Conservation (phyloP, 35 echinoderm and acorn worm species). For the Hemicentrotus pulcherrimus region DNA sequence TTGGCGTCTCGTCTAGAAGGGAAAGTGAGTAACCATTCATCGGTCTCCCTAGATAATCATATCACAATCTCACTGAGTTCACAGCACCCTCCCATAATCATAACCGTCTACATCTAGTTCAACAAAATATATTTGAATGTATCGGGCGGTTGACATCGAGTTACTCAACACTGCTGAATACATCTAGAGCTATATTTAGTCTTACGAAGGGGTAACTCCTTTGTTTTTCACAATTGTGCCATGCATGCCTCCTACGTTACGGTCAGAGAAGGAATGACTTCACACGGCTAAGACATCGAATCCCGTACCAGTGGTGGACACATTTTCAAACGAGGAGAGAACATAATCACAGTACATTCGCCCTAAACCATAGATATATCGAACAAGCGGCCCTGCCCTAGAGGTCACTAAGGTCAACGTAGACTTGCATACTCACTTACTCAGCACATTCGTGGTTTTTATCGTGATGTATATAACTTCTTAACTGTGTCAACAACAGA, state of each 20-base stretch:
- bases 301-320: background rate
- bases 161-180: too few relatives aligned
- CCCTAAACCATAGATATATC: background rate
- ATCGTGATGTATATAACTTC: background rate
- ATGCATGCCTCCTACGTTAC: too few relatives aligned
- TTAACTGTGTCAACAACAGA: background rate
- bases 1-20: background rate
- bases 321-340: background rate
- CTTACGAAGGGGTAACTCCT: too few relatives aligned
- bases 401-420: background rate
- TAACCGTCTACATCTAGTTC: too few relatives aligned
- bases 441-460: constrained; percentile 14
- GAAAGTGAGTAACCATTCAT: background rate
- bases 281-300: background rate
- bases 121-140: too few relatives aligned
- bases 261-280: background rate
- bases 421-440: constrained; percentile 24
- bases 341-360: background rate
- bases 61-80: background rate
- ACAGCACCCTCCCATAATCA: too few relatives aligned
- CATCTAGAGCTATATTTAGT: too few relatives aligned
- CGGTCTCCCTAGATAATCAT: background rate
- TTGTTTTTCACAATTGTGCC: too few relatives aligned
- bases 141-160: too few relatives aligned
- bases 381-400: background rate